These are phyloP conservation scores for Spinus pinus DNA, from an alignment of 2,797 vertebrate species.

Conservation along the genomic window DNA sequence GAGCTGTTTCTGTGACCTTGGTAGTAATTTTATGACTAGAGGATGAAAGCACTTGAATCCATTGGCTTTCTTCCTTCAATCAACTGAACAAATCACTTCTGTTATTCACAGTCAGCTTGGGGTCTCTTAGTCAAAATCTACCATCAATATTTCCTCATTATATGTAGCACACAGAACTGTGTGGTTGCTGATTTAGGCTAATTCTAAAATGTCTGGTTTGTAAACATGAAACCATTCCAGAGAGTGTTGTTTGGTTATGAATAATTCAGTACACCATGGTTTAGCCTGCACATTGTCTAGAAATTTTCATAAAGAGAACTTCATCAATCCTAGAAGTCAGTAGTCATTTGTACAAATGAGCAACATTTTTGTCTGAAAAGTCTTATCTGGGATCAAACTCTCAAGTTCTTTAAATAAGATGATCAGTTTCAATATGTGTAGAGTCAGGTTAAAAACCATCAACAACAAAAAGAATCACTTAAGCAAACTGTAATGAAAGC, in stretches of 20 bases:
- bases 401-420: not conserved
- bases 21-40: conserved; percentile 15
- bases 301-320: not conserved
- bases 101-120: conserved; percentile 4
- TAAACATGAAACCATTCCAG: not conserved
- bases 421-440: not conserved
- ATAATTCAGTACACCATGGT: not conserved
- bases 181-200: not conserved
- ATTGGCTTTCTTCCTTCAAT: conserved; percentile 34
- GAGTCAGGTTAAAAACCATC: not conserved
- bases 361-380: not conserved
- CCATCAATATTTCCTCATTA: conserved; percentile 2
- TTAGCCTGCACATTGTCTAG: not conserved
- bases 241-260: conserved; percentile 6
- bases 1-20: not conserved
- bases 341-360: not conserved
- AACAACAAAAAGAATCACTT: not conserved
- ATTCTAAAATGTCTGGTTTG: not conserved
- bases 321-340: not conserved
- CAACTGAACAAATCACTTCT: conserved; percentile 31
- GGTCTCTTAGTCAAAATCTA: not conserved
- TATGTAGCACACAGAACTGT: not conserved
- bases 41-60: not conserved
- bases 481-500: not conserved
- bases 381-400: not conserved